Base-by-base conservation (phyloP, 2,113 vertebrate genomes). In the Neomonachus schauinslandi region DNA sequence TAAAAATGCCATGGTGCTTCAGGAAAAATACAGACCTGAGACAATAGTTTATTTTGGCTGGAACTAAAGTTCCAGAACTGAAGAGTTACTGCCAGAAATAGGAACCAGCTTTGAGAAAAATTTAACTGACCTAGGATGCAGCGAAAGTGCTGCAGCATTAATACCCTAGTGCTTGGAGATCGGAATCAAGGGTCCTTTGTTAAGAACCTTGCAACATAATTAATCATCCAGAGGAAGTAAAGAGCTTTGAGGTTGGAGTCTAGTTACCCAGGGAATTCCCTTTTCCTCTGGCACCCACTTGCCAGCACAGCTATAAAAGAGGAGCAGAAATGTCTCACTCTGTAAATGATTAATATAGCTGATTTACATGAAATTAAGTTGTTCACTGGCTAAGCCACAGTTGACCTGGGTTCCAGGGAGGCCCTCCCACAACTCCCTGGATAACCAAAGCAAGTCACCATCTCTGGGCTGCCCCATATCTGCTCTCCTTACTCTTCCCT, bases 1-100 rank as follows among this genome's bases (percentile, higher is more conserved):
- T 98, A 98, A 98, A 98, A 98, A 97, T 97, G 98, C 96, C 97
- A 98, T 65, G 94, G 98, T 79, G 92, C 96, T 98, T 98, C 95
- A 98, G 96, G 97, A 98, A 93, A 98, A 98, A 98, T 95, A 93
- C 85, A 97, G 98, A 97, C 98, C 85, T 96, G 94, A 98, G 94
- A 98, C 92, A 97, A 95, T 76, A 95, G 98, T 98, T 97, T 97
- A 97, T 97, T 97, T 98, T 98, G 98, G 97, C 98, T 97, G 33
- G 1, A 91, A 94, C 91, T 97, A 39, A 95, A 95, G 92, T 96
- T 97, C 93, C 97, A 97, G 96, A 97, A 85, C 85, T 89, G 77
- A 98, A 95, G 93, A 95, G 61, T 98, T 97, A 96, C 81, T 96
- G 94, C 98, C 96, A 98, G 87, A 98, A 98, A 98, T 94, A 97